Evolutionary conservation across 2,113 vertebrate species (phyloP), one percentile per base, ranked within the genome.

Genomic region (Ochotona princeps): DNA sequence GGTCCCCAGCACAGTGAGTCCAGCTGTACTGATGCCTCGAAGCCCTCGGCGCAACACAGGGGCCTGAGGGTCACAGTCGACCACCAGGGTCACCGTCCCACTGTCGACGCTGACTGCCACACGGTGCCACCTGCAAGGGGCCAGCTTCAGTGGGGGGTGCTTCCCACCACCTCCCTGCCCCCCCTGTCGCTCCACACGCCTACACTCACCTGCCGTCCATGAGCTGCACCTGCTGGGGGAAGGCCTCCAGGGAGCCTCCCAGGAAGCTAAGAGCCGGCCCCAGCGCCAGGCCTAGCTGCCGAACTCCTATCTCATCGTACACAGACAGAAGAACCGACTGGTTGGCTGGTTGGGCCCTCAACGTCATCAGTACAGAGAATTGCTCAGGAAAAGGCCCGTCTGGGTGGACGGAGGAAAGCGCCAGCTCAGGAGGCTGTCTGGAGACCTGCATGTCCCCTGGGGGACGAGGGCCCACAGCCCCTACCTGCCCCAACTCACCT

Each of bases 221-320:
- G 83, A 99, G 96, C 97, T 98, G 98, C 97, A 99, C 92, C 83
- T 97, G 98, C 92, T 97, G 98, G 96, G 99, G 99, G 35, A 97
- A 97, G 32, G 93, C 83, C 2, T 51, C 17, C 70, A 92, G 93
- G 51, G 96, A 26, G 32, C 20, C 91, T 2, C 91, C 96, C 2
- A 99, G 97, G 85, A 99, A 74, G 97, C 97, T 1, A 98, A 99
- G 0, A 97, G 98, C 20, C 66, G 98, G 61, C 26, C 98, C 99
- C 49, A 99, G 96, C 86, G 98, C 98, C n/a, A 99, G 70, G 0
- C 99, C 99, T 83, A 99, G 96, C 97, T 99, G 99, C 97, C 98
- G 98, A 13, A 97, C 96, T 0, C 99, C 98, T 1, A 96, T 97
- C 72, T 98, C 98, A 15, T 99, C 98, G 3, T 99, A 99, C 60